phyloP scores from a whole-genome alignment of 2,797 vertebrate species.

The Bovichtus variegatus region DNA sequence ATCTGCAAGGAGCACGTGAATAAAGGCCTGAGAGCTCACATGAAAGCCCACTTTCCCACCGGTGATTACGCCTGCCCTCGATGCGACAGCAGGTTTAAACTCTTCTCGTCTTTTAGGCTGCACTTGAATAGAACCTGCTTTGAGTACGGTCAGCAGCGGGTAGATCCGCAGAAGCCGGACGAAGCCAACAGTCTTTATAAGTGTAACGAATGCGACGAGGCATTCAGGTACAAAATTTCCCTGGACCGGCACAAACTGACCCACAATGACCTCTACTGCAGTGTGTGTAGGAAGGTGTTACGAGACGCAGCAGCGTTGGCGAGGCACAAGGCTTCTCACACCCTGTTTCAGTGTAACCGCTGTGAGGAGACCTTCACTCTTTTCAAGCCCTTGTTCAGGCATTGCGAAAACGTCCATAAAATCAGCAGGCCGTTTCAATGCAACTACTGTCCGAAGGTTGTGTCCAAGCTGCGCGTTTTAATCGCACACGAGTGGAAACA shows the following conservation, averaged over 20 bases:
- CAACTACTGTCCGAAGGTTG: conserved; percentile 45
- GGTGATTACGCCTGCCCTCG: conserved; percentile 62
- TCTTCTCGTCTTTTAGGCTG: conserved; percentile 44
- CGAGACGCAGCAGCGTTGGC: conserved; percentile 42
- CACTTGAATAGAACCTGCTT: conserved; percentile 70
- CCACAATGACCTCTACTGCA: conserved; percentile 71
- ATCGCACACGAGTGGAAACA: conserved; percentile 76
- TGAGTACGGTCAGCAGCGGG: conserved; percentile 43
- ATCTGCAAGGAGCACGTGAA: conserved; percentile 61
- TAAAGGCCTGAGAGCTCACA: conserved; percentile 50
- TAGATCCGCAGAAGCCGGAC: conserved; percentile 18
- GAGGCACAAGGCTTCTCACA: conserved; percentile 72
- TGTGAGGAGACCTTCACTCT: conserved; percentile 64
- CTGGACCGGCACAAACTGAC: conserved; percentile 65
- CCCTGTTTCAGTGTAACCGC: conserved; percentile 65
- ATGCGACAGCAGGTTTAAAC: conserved; percentile 57
- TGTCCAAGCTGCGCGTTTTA: conserved; percentile 41
- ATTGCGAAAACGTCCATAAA: conserved; percentile 63
- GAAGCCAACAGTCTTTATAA: conserved; percentile 35
- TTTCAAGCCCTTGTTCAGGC: conserved; percentile 61
- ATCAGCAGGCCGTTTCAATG: conserved; percentile 63
- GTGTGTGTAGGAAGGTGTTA: conserved; percentile 67
- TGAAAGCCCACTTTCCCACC: conserved; percentile 71
- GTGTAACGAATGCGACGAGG: conserved; percentile 61
- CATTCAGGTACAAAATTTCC: conserved; percentile 61